phyloP scores from a whole-genome alignment of 2,113 vertebrate species.

The Muntiacus muntjak region DNA sequence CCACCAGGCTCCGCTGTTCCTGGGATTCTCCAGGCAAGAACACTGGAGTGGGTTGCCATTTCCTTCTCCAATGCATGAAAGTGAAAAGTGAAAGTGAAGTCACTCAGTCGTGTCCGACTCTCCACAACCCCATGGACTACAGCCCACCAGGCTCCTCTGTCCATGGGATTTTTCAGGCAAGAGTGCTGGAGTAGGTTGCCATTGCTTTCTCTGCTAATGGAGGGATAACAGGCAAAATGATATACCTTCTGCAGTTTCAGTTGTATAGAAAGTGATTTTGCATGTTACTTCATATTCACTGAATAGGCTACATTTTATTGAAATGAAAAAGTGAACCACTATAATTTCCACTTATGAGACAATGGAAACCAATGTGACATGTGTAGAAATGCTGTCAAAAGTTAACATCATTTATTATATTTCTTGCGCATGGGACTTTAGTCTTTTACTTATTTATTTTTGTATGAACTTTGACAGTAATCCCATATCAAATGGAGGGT shows the following conservation, averaged over 20 bases:
- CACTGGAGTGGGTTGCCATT: neutral
- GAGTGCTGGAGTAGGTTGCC: neutral
- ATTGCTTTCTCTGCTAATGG: neutral
- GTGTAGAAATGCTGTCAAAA: neutral
- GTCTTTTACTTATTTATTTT: neutral
- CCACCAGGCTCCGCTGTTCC: rapidly evolving
- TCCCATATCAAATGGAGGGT: neutral
- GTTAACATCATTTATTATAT: neutral
- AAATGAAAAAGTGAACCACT: neutral
- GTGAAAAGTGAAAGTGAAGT: neutral
- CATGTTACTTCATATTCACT: neutral
- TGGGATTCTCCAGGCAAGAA: neutral
- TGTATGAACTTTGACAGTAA: neutral
- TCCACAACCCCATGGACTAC: neutral
- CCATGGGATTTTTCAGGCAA: neutral
- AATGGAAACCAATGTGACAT: neutral
- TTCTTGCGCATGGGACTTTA: neutral
- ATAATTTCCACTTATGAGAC: neutral
- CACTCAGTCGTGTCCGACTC: rapidly evolving
- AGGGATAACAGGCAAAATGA: neutral
- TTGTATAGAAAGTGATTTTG: neutral
- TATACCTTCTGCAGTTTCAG: neutral
- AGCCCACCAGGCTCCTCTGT: neutral
- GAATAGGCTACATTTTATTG: neutral
- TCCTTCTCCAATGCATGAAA: neutral